These are phyloP conservation scores for Heteromormyrus szaboi DNA, from an alignment of 2,797 vertebrate species.

Conservation along the genomic window DNA sequence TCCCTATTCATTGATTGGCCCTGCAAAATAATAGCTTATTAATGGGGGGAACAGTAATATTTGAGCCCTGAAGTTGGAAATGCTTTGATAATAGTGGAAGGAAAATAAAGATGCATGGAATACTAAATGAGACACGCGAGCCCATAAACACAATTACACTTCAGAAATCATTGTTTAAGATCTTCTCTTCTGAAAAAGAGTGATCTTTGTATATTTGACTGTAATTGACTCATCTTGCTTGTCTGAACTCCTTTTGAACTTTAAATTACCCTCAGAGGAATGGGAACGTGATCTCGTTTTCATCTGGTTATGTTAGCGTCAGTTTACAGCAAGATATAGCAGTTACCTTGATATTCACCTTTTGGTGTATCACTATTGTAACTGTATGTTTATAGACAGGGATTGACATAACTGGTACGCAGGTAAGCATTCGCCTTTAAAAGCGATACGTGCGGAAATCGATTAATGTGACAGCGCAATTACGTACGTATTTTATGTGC, in stretches of 20 bases:
- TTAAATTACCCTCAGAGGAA: constrained; percentile 71
- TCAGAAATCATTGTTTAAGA: constrained; percentile 93
- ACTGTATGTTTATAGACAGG: constrained; percentile 74
- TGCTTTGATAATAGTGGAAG: constrained; percentile 62
- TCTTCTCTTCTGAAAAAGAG: constrained; percentile 63
- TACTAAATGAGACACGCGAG: constrained; percentile 86
- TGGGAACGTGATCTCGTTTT: constrained; percentile 80
- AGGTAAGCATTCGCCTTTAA: neutral
- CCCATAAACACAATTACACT: constrained; percentile 85
- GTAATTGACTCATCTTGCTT: constrained; percentile 70
- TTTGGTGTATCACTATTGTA: constrained; percentile 70
- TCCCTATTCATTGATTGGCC: constrained; percentile 23
- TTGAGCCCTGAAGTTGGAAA: constrained; percentile 52
- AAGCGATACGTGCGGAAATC: neutral
- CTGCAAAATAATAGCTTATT: constrained; percentile 22
- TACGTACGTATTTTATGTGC: neutral
- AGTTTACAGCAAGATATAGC: constrained; percentile 89
- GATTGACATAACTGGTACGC: neutral
- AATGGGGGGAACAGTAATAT: constrained; percentile 22
- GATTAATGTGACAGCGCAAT: neutral
- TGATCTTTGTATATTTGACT: constrained; percentile 75
- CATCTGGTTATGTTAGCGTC: constrained; percentile 97
- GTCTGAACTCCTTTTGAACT: constrained; percentile 99
- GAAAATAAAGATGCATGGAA: constrained; percentile 75
- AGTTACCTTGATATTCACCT: constrained; percentile 90